Evolutionary conservation across 1,140 invertebrate species (phyloP), one percentile per base, ranked within the genome.

Genomic region (Thaumatotibia leucotreta): DNA sequence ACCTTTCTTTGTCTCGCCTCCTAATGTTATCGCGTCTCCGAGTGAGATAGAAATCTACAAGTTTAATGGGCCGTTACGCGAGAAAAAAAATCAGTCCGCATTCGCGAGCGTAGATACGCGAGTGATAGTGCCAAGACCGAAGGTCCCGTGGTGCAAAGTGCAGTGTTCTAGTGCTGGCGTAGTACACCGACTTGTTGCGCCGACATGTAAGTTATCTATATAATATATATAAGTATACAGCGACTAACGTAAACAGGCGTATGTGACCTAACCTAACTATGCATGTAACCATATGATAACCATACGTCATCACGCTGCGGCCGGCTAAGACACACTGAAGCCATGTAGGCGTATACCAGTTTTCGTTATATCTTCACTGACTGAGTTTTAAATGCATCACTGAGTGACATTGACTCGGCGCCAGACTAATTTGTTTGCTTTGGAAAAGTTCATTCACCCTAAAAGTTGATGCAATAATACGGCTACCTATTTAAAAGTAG

Each of bases 51-150:
- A 84, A 87, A 80, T 82, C 82, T 84, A 86, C 86, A 79, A 86
- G 87, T 91, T 90, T 92, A 91, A 91, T 91, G 86, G 89, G 83
- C 87, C 87, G 89, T 91, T 88, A 84, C 88, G 83, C 80, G 87
- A 87, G 88, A 87, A 87, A 87, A 68, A 82, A 89, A 86, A 90
- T 85, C 86, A 91, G 87, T 89, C 86, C 79, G 88, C 85, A 89
- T 89, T 91, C 87, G 88, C 86, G 80, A 86, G 82, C 81, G 86
- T 89, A 89, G 88, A 89, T 89, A 88, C 84, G 84, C 79, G 84
- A 91, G 86, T 89, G 89, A 91, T 92, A 87, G 86, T 84, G 83
- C 76, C 75, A 84, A 83, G 80, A 76, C 83, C 80, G 84, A 83
- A 86, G 81, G 82, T 79, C 67, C 69, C 66, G 73, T 74, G 73